Conservation (phyloP, 2,888 invertebrate species). For the Chymomyza procnemis region DNA sequence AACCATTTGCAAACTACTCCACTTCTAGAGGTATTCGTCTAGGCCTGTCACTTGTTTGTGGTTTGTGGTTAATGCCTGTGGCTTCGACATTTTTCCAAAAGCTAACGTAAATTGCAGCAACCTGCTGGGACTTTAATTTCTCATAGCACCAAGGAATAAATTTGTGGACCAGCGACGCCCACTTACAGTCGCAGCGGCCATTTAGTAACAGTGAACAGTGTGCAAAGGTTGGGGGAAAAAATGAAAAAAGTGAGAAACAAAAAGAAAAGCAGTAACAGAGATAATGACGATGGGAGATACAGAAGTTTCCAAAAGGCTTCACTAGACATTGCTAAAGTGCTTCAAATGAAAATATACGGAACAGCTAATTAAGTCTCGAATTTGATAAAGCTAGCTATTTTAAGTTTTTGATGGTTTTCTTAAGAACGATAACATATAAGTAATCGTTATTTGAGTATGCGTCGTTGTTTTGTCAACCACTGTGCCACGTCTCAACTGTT, state of each 20-base stretch:
- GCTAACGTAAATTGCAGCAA: not conserved
- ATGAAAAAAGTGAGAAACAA: not conserved
- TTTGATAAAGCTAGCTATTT: too few species aligned
- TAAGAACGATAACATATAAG: too few species aligned
- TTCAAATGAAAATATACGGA: too few species aligned
- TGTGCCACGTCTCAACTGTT: not conserved
- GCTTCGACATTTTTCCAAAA: not conserved
- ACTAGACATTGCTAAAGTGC: too few species aligned
- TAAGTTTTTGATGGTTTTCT: too few species aligned
- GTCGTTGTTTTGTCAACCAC: not conserved
- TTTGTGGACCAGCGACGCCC: not conserved
- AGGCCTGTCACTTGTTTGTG: constrained; percentile 1
- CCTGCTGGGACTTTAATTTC: not conserved
- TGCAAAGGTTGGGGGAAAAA: too few species aligned
- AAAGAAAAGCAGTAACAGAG: too few species aligned
- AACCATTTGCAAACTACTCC: not conserved
- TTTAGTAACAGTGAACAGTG: not conserved
- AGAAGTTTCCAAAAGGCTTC: too few species aligned
- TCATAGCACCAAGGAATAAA: not conserved
- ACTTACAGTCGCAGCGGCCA: not conserved
- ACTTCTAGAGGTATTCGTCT: not conserved
- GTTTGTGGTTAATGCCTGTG: not conserved
- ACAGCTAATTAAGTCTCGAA: too few species aligned
- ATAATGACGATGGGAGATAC: too few species aligned
- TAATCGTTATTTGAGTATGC: not conserved